Evolutionary conservation across 1,140 invertebrate genomes (phyloP).

Genomic region (Mizuhopecten yessoensis): DNA sequence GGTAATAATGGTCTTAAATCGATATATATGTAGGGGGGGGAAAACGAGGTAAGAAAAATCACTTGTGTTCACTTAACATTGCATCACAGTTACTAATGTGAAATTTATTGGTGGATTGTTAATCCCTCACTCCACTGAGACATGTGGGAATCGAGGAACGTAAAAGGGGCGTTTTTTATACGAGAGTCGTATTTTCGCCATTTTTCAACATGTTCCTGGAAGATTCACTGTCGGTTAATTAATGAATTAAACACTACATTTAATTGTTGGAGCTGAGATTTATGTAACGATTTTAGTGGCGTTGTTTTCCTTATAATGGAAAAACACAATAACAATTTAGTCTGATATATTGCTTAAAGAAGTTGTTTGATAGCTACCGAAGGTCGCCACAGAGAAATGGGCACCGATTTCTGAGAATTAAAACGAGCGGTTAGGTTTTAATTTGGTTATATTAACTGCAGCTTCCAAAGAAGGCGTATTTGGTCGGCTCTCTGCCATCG

Average conservation of each 20-base stretch:
- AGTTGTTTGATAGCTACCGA: conserved; percentile 33
- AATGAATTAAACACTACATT: conserved; percentile 32
- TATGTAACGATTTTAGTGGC: conserved; percentile 33
- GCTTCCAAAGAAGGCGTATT: conserved; percentile 16
- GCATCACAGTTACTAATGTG: not conserved
- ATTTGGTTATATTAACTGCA: conserved; percentile 39
- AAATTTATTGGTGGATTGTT: not conserved
- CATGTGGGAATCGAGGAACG: not conserved
- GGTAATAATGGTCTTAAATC: too few relatives aligned
- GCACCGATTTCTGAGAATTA: conserved; percentile 17
- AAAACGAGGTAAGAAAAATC: not conserved
- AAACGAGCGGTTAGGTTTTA: conserved; percentile 38
- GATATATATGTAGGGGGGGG: not conserved
- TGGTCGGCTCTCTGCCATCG: not conserved
- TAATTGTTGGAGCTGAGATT: not conserved
- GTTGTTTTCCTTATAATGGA: conserved; percentile 18
- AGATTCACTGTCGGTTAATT: conserved; percentile 8
- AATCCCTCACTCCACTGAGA: not conserved
- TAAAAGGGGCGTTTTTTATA: conserved; percentile 27
- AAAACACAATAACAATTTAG: conserved; percentile 19
- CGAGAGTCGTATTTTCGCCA: conserved; percentile 31
- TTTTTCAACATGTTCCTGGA: conserved; percentile 10
- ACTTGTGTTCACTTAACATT: not conserved
- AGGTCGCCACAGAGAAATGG: conserved; percentile 30
- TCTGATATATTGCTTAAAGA: not conserved